Evolutionary conservation across 2,113 vertebrate species (phyloP).

Genomic region (Nymphicus hollandicus): DNA sequence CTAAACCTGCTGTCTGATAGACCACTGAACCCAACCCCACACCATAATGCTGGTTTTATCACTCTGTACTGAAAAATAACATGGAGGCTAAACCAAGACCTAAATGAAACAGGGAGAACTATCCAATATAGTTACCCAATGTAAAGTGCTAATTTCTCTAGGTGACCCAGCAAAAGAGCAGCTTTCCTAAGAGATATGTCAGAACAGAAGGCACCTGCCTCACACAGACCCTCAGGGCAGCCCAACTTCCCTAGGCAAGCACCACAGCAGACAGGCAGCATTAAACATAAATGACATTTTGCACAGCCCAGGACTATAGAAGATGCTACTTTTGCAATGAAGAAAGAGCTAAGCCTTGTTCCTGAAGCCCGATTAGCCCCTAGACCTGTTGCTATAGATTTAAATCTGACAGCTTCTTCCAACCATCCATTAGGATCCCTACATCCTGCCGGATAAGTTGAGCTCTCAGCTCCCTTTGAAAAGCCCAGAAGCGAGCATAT

Average conservation of each 20-base stretch:
- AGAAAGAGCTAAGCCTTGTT: neutral
- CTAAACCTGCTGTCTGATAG: neutral
- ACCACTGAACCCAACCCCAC: neutral
- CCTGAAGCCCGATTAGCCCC: neutral
- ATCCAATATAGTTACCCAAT: fast-evolving
- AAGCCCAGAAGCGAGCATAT: fast-evolving
- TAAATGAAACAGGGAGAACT: neutral
- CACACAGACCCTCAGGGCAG: neutral
- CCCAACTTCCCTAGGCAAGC: neutral
- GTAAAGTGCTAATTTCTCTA: neutral
- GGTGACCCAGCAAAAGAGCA: neutral
- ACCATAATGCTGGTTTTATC: fast-evolving
- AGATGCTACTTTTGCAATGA: fast-evolving
- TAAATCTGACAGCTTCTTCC: neutral
- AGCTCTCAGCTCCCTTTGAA: neutral
- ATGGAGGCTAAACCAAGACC: fast-evolving
- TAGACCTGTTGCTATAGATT: neutral
- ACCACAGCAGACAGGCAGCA: neutral
- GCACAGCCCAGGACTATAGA: neutral
- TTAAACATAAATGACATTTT: no score
- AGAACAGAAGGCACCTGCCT: neutral
- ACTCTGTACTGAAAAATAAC: neutral
- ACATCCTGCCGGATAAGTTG: neutral
- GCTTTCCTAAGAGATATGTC: neutral
- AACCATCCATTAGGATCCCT: neutral